Conservation (phyloP, 1,140 invertebrate genomes). For the Nephotettix cincticeps region DNA sequence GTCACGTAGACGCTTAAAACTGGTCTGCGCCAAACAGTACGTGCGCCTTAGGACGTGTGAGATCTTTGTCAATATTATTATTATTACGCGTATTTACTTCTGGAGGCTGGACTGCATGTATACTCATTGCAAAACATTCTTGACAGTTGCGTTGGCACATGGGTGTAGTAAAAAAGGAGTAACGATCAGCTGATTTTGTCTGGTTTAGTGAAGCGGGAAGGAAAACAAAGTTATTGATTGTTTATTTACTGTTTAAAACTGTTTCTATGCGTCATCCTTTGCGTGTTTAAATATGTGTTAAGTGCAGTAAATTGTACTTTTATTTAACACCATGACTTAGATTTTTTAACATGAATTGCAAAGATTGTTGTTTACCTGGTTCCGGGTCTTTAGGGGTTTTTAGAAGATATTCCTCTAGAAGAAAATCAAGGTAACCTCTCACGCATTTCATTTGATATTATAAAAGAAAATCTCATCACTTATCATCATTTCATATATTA, state of each 20-base stretch:
- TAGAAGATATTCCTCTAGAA: slow-evolving; percentile 28
- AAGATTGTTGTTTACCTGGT: not conserved
- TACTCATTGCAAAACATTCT: no score
- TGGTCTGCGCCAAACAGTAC: no score
- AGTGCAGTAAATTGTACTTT: not conserved
- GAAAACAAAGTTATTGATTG: not conserved
- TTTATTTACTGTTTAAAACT: not conserved
- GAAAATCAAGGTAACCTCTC: slow-evolving; percentile 14
- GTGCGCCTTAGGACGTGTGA: no score
- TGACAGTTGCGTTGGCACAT: no score
- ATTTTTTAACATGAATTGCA: not conserved
- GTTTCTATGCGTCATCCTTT: not conserved
- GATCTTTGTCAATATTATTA: no score
- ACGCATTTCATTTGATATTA: not conserved
- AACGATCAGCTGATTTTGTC: no score
- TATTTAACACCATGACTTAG: not conserved
- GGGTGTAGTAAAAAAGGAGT: no score
- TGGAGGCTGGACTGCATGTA: no score
- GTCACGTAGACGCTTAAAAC: no score
- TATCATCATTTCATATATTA: not conserved
- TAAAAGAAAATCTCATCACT: not conserved
- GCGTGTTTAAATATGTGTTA: not conserved
- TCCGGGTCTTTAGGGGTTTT: slow-evolving; percentile 3
- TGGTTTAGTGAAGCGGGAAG: no score
- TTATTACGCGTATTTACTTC: no score